These are phyloP conservation scores for Danio kyathit DNA, from an alignment of 2,797 vertebrate species.

Conservation along the genomic window DNA sequence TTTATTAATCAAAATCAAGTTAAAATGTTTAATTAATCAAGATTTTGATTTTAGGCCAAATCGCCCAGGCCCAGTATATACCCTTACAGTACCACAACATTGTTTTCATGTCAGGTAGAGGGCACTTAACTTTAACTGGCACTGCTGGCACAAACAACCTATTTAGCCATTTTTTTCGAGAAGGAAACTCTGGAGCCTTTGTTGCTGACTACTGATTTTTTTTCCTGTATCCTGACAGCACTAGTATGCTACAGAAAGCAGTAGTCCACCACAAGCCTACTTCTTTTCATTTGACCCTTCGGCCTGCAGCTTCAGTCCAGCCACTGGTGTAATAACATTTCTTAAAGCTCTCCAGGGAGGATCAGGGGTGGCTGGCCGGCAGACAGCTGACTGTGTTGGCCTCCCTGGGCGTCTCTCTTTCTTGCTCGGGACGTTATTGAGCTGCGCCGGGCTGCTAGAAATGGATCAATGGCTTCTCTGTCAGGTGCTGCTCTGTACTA, in stretches of 20 bases:
- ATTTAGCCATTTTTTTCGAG: too few relatives aligned
- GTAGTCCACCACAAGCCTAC: neutral
- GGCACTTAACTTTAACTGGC: too few relatives aligned
- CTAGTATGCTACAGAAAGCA: neutral
- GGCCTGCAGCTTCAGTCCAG: neutral
- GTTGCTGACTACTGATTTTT: too few relatives aligned
- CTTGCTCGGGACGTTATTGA: slow-evolving; percentile 50
- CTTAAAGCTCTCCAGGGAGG: slow-evolving; percentile 22
- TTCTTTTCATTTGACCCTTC: neutral
- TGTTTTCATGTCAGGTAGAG: too few relatives aligned
- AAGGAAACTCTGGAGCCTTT: too few relatives aligned
- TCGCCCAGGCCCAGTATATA: too few relatives aligned
- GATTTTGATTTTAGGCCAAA: too few relatives aligned
- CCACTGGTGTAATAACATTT: slow-evolving; percentile 29
- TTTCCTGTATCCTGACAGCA: too few relatives aligned
- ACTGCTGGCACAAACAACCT: too few relatives aligned
- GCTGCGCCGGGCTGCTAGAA: slow-evolving; percentile 43
- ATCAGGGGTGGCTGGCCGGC: slow-evolving; percentile 6
- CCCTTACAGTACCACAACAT: too few relatives aligned
- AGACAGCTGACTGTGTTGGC: neutral
- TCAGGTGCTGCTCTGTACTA: slow-evolving; percentile 56
- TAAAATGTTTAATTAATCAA: too few relatives aligned
- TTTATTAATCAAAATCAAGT: too few relatives aligned
- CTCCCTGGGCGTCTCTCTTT: slow-evolving; percentile 44
- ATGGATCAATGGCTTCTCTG: slow-evolving; percentile 64